Evolutionary conservation across 2,797 vertebrate species (phyloP).

Genomic region (Hypotaenidia philippensis): DNA sequence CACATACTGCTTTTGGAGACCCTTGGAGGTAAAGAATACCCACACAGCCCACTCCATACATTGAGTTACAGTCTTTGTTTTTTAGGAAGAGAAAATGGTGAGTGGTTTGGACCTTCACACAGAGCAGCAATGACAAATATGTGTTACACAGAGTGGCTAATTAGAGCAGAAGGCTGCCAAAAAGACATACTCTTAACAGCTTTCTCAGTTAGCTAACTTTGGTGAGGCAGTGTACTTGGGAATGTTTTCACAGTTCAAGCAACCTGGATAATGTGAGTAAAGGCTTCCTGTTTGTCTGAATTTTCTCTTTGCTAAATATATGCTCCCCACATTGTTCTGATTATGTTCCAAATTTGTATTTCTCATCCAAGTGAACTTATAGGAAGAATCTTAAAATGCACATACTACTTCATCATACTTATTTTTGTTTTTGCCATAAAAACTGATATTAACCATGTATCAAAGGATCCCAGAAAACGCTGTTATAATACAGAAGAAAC

Average conservation of each 20-base stretch:
- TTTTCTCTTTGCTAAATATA: neutral
- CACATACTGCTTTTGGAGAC: neutral
- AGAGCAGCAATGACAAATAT: neutral
- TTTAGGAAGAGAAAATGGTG: neutral
- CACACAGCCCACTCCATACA: rapidly evolving
- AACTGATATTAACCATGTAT: neutral
- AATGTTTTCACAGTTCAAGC: neutral
- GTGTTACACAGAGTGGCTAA: neutral
- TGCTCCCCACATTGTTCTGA: neutral
- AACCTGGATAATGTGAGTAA: neutral
- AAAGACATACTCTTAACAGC: neutral
- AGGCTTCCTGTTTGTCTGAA: neutral
- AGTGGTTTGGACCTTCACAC: neutral
- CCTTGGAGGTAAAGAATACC: neutral
- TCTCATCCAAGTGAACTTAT: neutral
- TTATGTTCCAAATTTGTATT: neutral
- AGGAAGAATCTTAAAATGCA: neutral
- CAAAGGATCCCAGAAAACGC: neutral
- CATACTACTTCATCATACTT: neutral
- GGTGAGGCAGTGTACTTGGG: neutral
- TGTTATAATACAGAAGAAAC: neutral
- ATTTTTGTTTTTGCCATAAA: neutral
- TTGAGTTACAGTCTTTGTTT: neutral
- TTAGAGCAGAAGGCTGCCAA: neutral
- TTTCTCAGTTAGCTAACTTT: neutral